These are phyloP conservation scores for Fregetta grallaria DNA, from an alignment of 2,113 vertebrate genomes.

Conservation along the genomic window DNA sequence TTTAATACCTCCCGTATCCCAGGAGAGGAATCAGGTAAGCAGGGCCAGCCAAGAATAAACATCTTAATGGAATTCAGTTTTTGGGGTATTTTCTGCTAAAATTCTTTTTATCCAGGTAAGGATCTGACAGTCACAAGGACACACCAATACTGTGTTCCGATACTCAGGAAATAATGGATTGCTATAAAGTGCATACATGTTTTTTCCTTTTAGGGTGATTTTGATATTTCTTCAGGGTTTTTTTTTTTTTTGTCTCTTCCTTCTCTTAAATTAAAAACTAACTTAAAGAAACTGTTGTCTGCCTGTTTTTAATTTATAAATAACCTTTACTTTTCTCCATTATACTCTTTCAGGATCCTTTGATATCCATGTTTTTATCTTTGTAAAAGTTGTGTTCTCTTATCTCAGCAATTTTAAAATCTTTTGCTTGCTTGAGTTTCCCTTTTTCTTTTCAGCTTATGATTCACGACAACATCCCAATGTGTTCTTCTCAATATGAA, in stretches of 20 bases:
- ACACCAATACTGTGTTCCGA: neutral
- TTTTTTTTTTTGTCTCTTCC: neutral
- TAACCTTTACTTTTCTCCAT: neutral
- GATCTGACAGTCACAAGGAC: neutral
- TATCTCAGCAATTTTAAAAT: neutral
- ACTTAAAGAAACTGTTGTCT: neutral
- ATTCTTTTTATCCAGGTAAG: neutral
- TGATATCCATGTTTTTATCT: neutral
- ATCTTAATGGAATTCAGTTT: neutral
- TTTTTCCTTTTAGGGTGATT: neutral
- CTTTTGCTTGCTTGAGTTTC: neutral
- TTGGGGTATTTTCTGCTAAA: neutral
- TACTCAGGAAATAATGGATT: neutral
- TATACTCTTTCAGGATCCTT: neutral
- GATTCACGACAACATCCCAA: conserved; percentile 27
- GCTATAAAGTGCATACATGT: neutral
- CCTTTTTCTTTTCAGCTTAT: conserved; percentile 45
- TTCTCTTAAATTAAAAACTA: neutral
- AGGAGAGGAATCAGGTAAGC: conserved; percentile 92
- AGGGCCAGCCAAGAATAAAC: neutral
- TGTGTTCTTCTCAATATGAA: conserved; percentile 33
- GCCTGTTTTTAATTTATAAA: neutral
- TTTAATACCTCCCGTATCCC: conserved; percentile 94
- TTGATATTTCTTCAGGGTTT: neutral
- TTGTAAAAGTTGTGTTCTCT: neutral